phyloP scores from a whole-genome alignment of 2,888 invertebrate genomes.

The Agapetus fuscipes region DNA sequence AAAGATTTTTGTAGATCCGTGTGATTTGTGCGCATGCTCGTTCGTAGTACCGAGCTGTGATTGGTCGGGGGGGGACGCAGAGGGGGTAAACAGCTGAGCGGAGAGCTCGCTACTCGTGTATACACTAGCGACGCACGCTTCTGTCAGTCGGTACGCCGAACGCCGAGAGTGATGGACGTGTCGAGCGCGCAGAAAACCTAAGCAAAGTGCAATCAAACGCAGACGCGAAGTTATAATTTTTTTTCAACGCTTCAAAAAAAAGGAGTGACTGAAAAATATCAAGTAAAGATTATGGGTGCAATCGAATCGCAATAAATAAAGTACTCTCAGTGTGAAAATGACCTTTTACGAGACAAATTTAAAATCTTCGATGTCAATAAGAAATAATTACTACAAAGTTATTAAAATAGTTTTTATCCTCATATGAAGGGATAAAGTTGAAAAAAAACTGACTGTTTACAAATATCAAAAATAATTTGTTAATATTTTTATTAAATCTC shows the following conservation, averaged over 20 bases:
- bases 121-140: constrained; percentile 47
- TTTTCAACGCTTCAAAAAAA: not conserved
- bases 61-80: constrained; percentile 24
- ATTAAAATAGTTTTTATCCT: not conserved
- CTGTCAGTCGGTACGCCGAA: constrained; percentile 49
- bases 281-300: not conserved
- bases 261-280: not conserved
- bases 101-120: constrained; percentile 33
- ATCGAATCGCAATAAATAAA: not conserved
- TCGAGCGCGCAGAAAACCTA: constrained; percentile 19
- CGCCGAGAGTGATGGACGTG: constrained; percentile 32
- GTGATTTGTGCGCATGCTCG: constrained; percentile 29
- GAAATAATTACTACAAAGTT: not conserved
- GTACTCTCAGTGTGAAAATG: constrained; percentile 1
- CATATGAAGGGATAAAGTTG: not conserved
- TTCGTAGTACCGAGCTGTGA: constrained; percentile 28
- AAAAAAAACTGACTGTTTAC: not conserved
- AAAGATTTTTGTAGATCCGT: too few species aligned
- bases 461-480: not conserved
- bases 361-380: not conserved
- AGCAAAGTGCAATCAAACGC: too few species aligned
- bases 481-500: too few species aligned
- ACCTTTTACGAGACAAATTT: constrained; percentile 1
- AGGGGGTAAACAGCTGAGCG: constrained; percentile 50
- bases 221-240: too few species aligned